Evolutionary conservation across 2,888 invertebrate species (phyloP), one percentile per base, ranked within the genome.

Genomic region (Clanis bilineata): DNA sequence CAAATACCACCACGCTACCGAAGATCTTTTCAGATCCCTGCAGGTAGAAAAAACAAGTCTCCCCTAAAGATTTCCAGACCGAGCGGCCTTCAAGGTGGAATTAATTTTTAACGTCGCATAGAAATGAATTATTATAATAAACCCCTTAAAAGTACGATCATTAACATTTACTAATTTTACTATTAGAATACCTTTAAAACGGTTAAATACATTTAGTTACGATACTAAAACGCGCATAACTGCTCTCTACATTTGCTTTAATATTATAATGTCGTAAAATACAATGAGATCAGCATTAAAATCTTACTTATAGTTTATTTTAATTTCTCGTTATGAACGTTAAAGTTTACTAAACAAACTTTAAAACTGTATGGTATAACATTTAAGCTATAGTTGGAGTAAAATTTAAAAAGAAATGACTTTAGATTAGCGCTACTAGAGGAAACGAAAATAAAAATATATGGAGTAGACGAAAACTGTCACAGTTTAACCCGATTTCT

Each of bases 171-270:
- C 28, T 51, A 51, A 32, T 51, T 51, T 51, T 18, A 32, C 28
- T 51, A 51, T 51, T 51, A 51, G 51, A 51, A 51, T 32, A 51
- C 51, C 51, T 32, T 51, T 51, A 32, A 32, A 32, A 47, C 25
- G 25, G 47, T 47, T n/a, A 7, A 51, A 51, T 51, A 32, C 32
- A 18, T 41, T 51, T 32, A 15, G 28, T 9, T 32, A 51, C 18
- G 51, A 51, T 51, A 51, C 18, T 51, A 28, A 47, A 47, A 51
- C 18, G 15, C 28, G 28, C 18, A 15, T 47, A 47, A 32, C 32
- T 51, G 10, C 28, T 28, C 3, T 32, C 51, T 51, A 15, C 28
- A 51, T 51, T 28, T 32, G 32, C 10, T 51, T 51, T 51, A 51
- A 51, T 51, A 32, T 51, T 51, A 51, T n/a, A 39, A 18, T 18